Conservation (phyloP, 37 sponge, comb jelly and placozoan genomes). For the Haliclona indistincta region DNA sequence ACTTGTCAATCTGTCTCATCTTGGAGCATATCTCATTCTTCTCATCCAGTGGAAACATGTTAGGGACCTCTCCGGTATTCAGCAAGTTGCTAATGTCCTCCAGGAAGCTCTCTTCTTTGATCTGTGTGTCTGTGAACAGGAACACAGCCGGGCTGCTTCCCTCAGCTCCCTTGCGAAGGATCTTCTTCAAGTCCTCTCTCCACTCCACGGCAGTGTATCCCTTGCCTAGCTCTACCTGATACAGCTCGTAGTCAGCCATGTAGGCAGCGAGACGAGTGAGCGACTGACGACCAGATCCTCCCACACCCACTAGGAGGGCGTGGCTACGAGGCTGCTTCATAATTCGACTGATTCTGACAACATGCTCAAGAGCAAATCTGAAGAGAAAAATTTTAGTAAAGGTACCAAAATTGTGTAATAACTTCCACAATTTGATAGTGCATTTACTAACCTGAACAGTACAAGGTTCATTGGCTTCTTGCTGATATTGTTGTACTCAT, state of each 20-base stretch:
- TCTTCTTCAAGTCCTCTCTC: slow-evolving; percentile 96
- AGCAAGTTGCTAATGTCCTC: slow-evolving; percentile 95
- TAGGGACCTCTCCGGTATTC: slow-evolving; percentile 97
- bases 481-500: slow-evolving; percentile 96
- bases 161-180: slow-evolving; percentile 86
- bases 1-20: slow-evolving; percentile 97
- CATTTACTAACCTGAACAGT: slow-evolving; percentile 81
- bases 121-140: slow-evolving; percentile 93
- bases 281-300: slow-evolving; percentile 89
- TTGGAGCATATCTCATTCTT: slow-evolving; percentile 91
- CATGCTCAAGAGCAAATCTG: slow-evolving; percentile 98
- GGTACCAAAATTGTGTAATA: background rate
- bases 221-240: slow-evolving; percentile 97
- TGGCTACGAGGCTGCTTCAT: slow-evolving; percentile 94
- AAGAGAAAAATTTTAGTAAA: background rate
- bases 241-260: slow-evolving; percentile 97
- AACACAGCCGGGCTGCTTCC: slow-evolving; percentile 80
- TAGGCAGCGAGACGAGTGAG: slow-evolving; percentile 89
- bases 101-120: slow-evolving; percentile 95
- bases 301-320: slow-evolving; percentile 95
- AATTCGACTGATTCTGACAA: slow-evolving; percentile 89
- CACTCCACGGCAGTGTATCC: slow-evolving; percentile 95
- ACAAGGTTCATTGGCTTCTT: slow-evolving; percentile 99
- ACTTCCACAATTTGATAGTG: background rate
- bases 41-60: slow-evolving; percentile 97